Percentiles rank a stretch among this genome's conserved stretches.
phyloP scores from a whole-genome alignment of 1,140 invertebrate species.

The Brachionus rotundiformis region DNA sequence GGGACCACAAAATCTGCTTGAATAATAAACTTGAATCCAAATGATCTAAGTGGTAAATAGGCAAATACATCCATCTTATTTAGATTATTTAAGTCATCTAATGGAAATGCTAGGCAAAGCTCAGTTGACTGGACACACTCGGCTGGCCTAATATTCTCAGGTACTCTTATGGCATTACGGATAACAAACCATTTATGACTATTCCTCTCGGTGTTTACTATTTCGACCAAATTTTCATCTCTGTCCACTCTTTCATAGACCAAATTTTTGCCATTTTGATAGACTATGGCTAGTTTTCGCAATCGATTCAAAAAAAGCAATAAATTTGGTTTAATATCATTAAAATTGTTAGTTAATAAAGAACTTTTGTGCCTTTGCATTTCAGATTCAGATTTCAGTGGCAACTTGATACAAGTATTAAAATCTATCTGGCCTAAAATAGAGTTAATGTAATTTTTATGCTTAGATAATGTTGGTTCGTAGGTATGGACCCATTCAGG shows the following conservation, averaged over 20 bases:
- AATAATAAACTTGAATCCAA: slow-evolving; percentile 47
- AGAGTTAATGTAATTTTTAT: slow-evolving; percentile 7
- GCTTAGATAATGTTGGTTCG: neutral
- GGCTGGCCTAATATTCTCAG: neutral
- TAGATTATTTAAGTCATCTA: slow-evolving; percentile 8
- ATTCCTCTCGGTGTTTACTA: neutral
- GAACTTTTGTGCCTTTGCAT: slow-evolving; percentile 53
- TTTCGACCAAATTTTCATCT: slow-evolving; percentile 1
- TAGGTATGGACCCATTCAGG: slow-evolving; percentile 54
- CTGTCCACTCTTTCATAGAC: slow-evolving; percentile 21
- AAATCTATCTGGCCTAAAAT: slow-evolving; percentile 54
- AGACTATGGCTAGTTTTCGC: slow-evolving; percentile 51
- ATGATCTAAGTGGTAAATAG: slow-evolving; percentile 44
- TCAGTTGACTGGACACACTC: neutral
- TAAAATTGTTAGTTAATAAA: slow-evolving; percentile 58
- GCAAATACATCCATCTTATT: slow-evolving; percentile 44
- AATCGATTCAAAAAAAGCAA: slow-evolving; percentile 61
- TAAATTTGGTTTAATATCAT: slow-evolving; percentile 61
- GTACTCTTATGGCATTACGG: neutral
- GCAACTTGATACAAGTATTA: slow-evolving; percentile 59
- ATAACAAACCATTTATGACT: slow-evolving; percentile 42
- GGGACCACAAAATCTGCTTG: slow-evolving; percentile 52
- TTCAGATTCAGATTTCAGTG: slow-evolving; percentile 57
- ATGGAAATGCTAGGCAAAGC: slow-evolving; percentile 42
- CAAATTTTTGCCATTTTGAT: neutral